Conservation (phyloP, 2,797 vertebrate genomes). For the Arrhamphus sclerolepis region DNA sequence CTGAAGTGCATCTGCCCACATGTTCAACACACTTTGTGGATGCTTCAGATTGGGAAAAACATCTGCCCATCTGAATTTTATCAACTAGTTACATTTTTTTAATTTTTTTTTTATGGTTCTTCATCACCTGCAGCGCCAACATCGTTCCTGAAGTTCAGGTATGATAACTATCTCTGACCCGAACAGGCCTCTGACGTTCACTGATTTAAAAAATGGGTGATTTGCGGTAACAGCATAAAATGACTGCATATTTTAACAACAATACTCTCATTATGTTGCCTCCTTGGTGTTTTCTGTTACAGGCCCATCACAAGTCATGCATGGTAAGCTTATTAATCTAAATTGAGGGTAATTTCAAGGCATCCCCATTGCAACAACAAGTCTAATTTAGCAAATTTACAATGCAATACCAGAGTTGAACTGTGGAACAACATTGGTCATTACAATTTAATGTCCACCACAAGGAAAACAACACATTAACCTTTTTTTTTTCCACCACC, state of each 20-base stretch:
- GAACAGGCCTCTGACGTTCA: background rate
- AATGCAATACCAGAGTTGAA: background rate
- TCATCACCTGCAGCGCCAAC: background rate
- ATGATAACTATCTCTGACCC: background rate
- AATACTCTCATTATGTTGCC: background rate
- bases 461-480: background rate
- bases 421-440: background rate
- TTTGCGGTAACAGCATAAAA: background rate
- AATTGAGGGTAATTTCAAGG: background rate
- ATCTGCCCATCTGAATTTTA: background rate
- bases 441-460: background rate
- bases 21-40: constrained; percentile 15
- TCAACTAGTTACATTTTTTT: background rate
- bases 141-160: background rate
- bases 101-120: background rate
- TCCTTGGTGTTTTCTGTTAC: background rate
- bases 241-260: background rate
- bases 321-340: background rate
- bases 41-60: background rate
- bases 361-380: too few relatives aligned
- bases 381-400: too few relatives aligned
- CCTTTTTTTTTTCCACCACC: too few relatives aligned
- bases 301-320: background rate
- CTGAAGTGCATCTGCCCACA: constrained; percentile 17
- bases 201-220: background rate